phyloP scores from a whole-genome alignment of 2,888 invertebrate species.

The Liodrosophila aerea region DNA sequence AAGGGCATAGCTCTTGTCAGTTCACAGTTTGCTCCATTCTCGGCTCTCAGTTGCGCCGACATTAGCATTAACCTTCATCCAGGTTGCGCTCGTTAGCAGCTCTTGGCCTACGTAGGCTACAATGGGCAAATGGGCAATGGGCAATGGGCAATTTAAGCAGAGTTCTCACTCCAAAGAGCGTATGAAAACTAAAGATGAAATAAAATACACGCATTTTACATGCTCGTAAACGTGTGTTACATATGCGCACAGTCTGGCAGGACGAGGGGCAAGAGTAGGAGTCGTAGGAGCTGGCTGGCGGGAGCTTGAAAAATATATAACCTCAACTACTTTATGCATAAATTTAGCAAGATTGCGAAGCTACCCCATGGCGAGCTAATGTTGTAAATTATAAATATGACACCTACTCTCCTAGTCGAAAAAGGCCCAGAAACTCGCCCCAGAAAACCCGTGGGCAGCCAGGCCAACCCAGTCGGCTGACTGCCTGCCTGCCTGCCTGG shows the following conservation, averaged over 20 bases:
- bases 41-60: slow-evolving; percentile 19
- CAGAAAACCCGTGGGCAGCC: slow-evolving; percentile 61
- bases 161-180: slow-evolving; percentile 42
- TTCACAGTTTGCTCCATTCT: not conserved
- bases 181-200: slow-evolving; percentile 58
- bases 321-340: slow-evolving; percentile 75
- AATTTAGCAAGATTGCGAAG: slow-evolving; percentile 76
- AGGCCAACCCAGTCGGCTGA: slow-evolving; percentile 67
- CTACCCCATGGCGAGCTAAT: slow-evolving; percentile 79
- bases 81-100: slow-evolving; percentile 64
- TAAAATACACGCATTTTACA: slow-evolving; percentile 76
- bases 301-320: slow-evolving; percentile 59
- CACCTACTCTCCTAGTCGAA: slow-evolving; percentile 74
- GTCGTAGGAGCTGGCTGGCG: not conserved
- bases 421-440: slow-evolving; percentile 14
- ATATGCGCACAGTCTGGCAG: slow-evolving; percentile 63
- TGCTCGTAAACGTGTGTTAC: slow-evolving; percentile 76
- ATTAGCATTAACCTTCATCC: slow-evolving; percentile 52
- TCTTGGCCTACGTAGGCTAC: slow-evolving; percentile 13
- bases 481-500: slow-evolving; percentile 8
- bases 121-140: not conserved
- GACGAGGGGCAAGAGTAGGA: slow-evolving; percentile 5
- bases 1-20: slow-evolving; percentile 29
- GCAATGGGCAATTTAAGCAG: slow-evolving; percentile 48
- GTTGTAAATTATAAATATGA: slow-evolving; percentile 81